Evolutionary conservation across 2,113 vertebrate genomes (phyloP).

Genomic region (Mionectes macconnelli): DNA sequence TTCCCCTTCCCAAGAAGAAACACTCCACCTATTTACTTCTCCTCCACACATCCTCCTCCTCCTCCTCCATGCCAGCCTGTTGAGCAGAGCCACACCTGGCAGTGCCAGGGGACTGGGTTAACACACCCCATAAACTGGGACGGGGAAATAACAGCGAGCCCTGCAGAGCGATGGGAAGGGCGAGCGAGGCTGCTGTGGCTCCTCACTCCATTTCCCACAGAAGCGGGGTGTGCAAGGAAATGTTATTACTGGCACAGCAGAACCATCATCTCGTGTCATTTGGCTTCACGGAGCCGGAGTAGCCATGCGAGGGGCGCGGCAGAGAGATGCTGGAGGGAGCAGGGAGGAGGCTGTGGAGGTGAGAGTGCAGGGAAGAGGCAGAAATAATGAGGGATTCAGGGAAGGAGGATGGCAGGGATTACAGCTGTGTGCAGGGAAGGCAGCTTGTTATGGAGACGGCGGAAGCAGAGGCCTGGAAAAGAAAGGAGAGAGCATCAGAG

Average conservation of each 20-base stretch:
- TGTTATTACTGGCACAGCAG: background rate
- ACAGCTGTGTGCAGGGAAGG: background rate
- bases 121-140: background rate
- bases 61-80: background rate
- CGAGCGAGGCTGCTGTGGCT: background rate
- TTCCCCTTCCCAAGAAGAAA: background rate
- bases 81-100: background rate
- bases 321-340: background rate
- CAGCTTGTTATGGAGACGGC: background rate
- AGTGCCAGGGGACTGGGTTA: background rate
- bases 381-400: background rate
- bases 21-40: background rate
- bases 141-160: background rate
- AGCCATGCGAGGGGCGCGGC: background rate
- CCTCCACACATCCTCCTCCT: background rate
- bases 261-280: constrained; percentile 12
- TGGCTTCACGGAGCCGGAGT: background rate
- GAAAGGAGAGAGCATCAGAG: background rate
- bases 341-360: background rate
- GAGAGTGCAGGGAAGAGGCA: background rate
- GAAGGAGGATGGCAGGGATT: background rate
- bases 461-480: background rate
- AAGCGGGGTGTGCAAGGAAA: background rate
- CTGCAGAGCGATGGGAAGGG: background rate
- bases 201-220: background rate